Conservation (phyloP, 2,113 vertebrate species). For the Pollachius pollachius region DNA sequence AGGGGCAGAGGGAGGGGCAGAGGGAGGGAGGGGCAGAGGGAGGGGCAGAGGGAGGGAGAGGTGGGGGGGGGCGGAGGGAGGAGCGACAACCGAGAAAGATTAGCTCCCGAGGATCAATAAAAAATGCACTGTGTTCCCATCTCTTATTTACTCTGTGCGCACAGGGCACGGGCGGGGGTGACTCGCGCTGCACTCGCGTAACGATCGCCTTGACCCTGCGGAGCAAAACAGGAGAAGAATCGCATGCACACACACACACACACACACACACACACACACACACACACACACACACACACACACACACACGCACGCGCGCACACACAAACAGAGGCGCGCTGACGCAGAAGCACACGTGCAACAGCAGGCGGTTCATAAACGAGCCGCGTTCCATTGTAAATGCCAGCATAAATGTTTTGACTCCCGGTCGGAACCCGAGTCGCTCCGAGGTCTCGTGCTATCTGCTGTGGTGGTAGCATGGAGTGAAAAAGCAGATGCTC, state of each 20-base stretch:
- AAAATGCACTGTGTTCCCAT: constrained; percentile 32
- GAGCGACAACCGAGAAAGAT: constrained; percentile 16
- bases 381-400: too few species aligned
- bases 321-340: background rate
- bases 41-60: background rate
- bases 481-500: too few species aligned
- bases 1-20: too few species aligned
- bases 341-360: too few species aligned
- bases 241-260: constrained; percentile 7
- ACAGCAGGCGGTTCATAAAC: too few species aligned
- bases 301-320: too few species aligned
- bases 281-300: constrained; percentile 10
- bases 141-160: constrained; percentile 50
- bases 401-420: too few species aligned
- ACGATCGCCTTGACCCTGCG: constrained; percentile 15
- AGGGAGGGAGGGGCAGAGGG: background rate
- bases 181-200: constrained; percentile 28
- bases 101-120: constrained; percentile 46
- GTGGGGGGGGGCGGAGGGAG: background rate
- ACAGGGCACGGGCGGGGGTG: constrained; percentile 41
- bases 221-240: too few species aligned
- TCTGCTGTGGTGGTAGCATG: too few species aligned
- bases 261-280: too few species aligned
- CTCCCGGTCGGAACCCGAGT: too few species aligned
- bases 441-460: too few species aligned